phyloP scores from a whole-genome alignment of 1,140 invertebrate genomes.

The Hyles euphorbiae region DNA sequence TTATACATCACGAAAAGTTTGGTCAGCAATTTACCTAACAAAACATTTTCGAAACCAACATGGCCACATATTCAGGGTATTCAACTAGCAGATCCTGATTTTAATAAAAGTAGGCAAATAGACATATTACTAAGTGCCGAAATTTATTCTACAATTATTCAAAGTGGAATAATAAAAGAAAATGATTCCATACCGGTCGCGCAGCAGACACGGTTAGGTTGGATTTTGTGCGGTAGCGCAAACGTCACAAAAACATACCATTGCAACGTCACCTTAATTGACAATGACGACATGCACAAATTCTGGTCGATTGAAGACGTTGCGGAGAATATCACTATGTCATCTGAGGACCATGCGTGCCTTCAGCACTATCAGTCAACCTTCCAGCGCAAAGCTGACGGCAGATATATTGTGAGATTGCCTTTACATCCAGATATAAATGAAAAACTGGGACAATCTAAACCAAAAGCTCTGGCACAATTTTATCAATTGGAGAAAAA shows the following conservation, averaged over 20 bases:
- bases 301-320: conserved; percentile 19
- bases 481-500: background rate
- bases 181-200: conserved; percentile 5
- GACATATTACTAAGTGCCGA: conserved; percentile 26
- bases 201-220: conserved; percentile 16
- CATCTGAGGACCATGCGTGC: background rate
- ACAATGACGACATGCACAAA: conserved; percentile 14
- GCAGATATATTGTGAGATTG: conserved; percentile 14
- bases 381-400: conserved; percentile 4
- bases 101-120: conserved; percentile 11
- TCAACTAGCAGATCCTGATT: conserved; percentile 16
- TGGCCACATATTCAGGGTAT: conserved; percentile 15
- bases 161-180: conserved; percentile 19
- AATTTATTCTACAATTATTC: conserved; percentile 22
- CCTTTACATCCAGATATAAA: conserved; percentile 1
- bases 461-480: background rate
- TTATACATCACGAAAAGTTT: background rate
- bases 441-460: conserved; percentile 1
- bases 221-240: conserved; percentile 17
- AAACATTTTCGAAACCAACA: background rate
- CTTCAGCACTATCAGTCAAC: background rate
- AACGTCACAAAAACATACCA: conserved; percentile 17
- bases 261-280: conserved; percentile 16
- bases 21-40: background rate
- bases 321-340: conserved; percentile 3